Percentiles rank a stretch among this genome's conserved stretches.
phyloP scores from a whole-genome alignment of 2,888 invertebrate species.

The Spisula subtruncata region DNA sequence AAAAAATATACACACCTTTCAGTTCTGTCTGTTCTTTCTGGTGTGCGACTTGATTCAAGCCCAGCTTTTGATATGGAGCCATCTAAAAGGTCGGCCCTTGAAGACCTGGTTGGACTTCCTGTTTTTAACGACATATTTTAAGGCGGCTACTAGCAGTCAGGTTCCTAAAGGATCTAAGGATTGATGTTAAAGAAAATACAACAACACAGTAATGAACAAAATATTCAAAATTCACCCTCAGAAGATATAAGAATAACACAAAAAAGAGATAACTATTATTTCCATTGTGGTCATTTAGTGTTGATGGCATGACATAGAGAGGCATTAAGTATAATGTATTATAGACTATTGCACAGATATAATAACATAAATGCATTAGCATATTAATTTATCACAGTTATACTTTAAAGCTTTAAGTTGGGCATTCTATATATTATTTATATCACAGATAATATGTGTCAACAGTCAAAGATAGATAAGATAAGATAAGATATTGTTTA shows the following conservation, averaged over 20 bases:
- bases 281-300: no score
- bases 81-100: constrained; percentile 52
- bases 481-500: no score
- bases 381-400: no score
- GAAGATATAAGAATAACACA: not conserved
- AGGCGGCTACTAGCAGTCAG: not conserved
- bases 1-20: constrained; percentile 48
- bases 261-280: no score
- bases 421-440: not conserved
- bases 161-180: not conserved
- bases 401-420: no score
- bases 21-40: constrained; percentile 68
- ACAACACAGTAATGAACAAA: not conserved
- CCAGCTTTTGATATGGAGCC: constrained; percentile 66
- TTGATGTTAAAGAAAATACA: not conserved
- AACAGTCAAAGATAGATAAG: no score
- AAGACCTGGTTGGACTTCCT: constrained; percentile 73
- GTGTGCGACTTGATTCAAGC: constrained; percentile 72
- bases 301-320: no score
- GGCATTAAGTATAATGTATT: no score
- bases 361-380: no score
- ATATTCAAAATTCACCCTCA: not conserved
- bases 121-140: constrained; percentile 69
- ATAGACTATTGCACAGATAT: no score
- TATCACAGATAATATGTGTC: no score